Base-by-base conservation (phyloP, 2,888 invertebrate genomes). In the Drosophila leonis region DNA sequence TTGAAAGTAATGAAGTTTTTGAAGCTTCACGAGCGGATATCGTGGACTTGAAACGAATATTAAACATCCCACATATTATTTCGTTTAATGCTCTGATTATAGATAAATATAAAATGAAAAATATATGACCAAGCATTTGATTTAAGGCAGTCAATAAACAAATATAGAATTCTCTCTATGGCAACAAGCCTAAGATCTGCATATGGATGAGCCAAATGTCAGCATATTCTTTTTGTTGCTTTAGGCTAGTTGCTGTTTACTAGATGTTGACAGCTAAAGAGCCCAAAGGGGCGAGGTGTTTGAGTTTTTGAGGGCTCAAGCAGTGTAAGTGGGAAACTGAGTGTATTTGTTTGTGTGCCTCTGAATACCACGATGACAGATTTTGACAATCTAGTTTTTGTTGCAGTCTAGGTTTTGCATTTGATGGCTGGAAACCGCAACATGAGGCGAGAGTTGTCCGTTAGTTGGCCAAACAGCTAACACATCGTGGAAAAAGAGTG, bases 351-450 rank as follows among this genome's bases (percentile, higher is more conserved):
- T 52, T 57, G 55, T 65, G 44, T 44, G 44, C 52, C 15, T 27
- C 41, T 49, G 46, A 52, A 10, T 60, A 64, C 54, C 51, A 55
- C 64, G 74, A 66, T 83, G 83, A 86, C 80, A 67, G 77, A 80
- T 86, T 82, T 86, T 83, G 83, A 86, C 80, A 71, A 72, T 80
- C 80, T 80, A 68, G 59, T 63, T 64, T 60, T 68, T 60, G 63
- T 49, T 54, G 52, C 39, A 54, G 49, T 35, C 46, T 49, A 65
- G 71, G 52, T 15, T 56, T 65, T 78, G 83, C 65, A 73, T 80
- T 74, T 86, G 83, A 83, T 65, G 62, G 18, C 65, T 66, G 64
- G 31, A 48, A 48, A 60, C 57, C 80, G 49, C 61, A 75, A 9
- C 52, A 65, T 46, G 54, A 48, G 51, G 35, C 44, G 18, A 65